Evolutionary conservation across 2,113 vertebrate genomes (phyloP), one percentile per base, ranked within the genome.

Genomic region (Xyrauchen texanus): DNA sequence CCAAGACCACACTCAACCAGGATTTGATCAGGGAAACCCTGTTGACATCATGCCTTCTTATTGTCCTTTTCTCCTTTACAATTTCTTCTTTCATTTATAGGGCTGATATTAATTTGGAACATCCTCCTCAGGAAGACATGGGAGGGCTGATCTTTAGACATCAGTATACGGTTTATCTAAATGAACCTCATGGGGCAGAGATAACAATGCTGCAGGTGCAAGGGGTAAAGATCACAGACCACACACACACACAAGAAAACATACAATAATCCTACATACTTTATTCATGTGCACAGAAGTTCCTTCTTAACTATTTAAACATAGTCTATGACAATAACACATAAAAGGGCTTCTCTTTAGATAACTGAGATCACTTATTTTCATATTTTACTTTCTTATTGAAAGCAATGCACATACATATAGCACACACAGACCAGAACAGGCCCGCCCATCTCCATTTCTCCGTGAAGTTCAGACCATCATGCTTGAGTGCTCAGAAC

Each of bases 381-480:
- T 44, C 11, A 61, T 42, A 71, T 64, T 52, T 34, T 8, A 9
- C 58, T 16, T 10, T 72, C 80, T 58, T 16, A 62, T 16, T 1
- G 21, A 34, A 1, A 34, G 21, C 21, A 34, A 34, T 34, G 21
- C 21, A 1, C 21, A 34, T 34, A 34, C 21, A 34, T 34, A 34
- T 34, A 34, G 21, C 21, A 34, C 21, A 65, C 60, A 52, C 58
- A 21, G 46, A 49, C 45, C 57, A 55, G 21, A 64, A 52, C 8
- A 60, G 52, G 16, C 58, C 72, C n/a, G 52, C 70, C 16, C 9
- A 68, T 68, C 63, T 49, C 63, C 57, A 46, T 67, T 34, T 78
- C 68, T 81, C 86, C 87, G 82, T 92, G 86, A 90, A 89, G 84
- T 90, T 89, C 84, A 84, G 82, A 87, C 88, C 86, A 84, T 88